Evolutionary conservation across 2,113 vertebrate species (phyloP).

Genomic region (Machaerirhynchus nigripectus): DNA sequence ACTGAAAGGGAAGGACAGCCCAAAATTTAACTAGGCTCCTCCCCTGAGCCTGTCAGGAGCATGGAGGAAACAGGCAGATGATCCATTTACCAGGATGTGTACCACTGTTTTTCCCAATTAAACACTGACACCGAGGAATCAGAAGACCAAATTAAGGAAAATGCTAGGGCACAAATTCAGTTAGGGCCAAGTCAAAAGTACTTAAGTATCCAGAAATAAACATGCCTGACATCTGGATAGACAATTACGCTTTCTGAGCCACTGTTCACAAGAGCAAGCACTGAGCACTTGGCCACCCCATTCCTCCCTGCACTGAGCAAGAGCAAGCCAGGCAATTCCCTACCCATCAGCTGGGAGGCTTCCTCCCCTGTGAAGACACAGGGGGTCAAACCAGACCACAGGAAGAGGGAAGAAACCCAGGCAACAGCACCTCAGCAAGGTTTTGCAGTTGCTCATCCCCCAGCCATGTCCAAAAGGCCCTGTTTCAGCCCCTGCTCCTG

Average conservation of each 20-base stretch:
- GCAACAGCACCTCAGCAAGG: neutral
- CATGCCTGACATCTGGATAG: neutral
- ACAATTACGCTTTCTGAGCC: accelerated
- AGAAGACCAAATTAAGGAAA: slow-evolving; percentile 39
- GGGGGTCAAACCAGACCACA: neutral
- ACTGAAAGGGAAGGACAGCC: neutral
- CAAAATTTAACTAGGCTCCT: neutral
- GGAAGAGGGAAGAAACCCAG: neutral
- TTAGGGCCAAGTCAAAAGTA: neutral
- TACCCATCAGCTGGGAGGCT: neutral
- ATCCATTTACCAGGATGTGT: neutral
- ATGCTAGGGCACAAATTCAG: neutral
- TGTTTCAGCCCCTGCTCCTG: neutral
- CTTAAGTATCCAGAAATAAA: neutral
- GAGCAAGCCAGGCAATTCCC: neutral
- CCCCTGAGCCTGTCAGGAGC: neutral
- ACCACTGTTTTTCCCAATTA: neutral
- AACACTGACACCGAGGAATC: neutral
- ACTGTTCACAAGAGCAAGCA: neutral
- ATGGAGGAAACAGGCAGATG: neutral
- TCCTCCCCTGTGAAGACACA: neutral
- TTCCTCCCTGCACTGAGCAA: neutral
- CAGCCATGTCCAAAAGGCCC: neutral
- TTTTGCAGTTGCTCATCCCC: neutral
- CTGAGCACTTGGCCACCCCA: neutral